These are phyloP conservation scores for Drosophila prosaltans DNA, from an alignment of 1,140 invertebrate species.

Conservation along the genomic window DNA sequence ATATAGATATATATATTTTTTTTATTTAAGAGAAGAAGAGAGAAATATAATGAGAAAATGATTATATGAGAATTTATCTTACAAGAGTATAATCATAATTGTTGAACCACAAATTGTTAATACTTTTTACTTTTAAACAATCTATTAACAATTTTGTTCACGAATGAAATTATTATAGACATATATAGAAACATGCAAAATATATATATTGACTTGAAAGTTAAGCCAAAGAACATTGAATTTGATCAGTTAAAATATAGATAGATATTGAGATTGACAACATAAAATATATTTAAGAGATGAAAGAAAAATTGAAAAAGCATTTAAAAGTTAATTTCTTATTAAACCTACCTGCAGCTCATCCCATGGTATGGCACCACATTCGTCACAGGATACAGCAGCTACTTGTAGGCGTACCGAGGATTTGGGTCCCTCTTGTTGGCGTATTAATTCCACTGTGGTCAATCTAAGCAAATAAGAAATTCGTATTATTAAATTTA, in stretches of 20 bases:
- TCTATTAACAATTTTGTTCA: background rate
- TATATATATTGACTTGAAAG: conserved; percentile 45
- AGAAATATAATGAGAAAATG: conserved; percentile 78
- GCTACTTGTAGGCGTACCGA: conserved; percentile 90
- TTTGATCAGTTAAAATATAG: conserved; percentile 32
- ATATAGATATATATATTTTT: conserved; percentile 49
- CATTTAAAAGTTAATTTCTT: background rate
- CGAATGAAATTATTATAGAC: conserved; percentile 15
- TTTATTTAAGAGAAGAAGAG: conserved; percentile 68
- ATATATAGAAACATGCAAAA: conserved; percentile 73
- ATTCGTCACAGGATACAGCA: conserved; percentile 91
- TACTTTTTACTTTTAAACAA: background rate
- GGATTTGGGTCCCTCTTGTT: conserved; percentile 90
- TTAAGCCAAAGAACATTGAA: conserved; percentile 23
- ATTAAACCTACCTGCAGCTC: conserved; percentile 91
- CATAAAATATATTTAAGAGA: conserved; percentile 40
- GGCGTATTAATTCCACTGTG: conserved; percentile 92
- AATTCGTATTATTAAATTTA: background rate
- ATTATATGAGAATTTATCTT: conserved; percentile 77
- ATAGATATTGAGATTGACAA: conserved; percentile 45
- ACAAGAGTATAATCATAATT: conserved; percentile 44
- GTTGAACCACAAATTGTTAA: background rate
- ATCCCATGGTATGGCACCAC: conserved; percentile 94
- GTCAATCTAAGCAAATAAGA: conserved; percentile 85
- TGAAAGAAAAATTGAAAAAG: conserved; percentile 15